A percentile compares a stretch with the other conserved stretches of the same genome.
Evolutionary conservation across 2,888 invertebrate genomes (phyloP).

Genomic region (Sylvicola cinctus): DNA sequence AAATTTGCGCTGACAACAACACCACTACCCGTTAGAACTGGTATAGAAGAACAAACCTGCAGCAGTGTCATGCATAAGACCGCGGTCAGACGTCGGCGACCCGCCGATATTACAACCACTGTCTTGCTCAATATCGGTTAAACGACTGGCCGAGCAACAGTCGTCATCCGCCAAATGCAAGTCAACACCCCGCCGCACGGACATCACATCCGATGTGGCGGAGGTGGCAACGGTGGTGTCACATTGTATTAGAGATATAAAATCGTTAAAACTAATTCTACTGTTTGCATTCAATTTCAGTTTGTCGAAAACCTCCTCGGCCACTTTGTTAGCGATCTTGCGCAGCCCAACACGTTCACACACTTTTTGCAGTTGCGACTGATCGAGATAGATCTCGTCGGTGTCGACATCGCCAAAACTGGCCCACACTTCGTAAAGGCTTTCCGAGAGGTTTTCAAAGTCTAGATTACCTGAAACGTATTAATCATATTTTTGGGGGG

Average conservation of each 20-base stretch:
- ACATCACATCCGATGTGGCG: conserved; percentile 14
- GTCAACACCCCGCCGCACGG: no score
- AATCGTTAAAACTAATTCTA: conserved; percentile 41
- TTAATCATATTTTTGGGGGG: background rate
- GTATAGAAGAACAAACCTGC: conserved; percentile 4
- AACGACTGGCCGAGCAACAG: no score
- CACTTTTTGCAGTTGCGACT: conserved; percentile 38
- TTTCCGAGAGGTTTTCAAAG: conserved; percentile 29
- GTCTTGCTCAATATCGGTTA: conserved; percentile 1
- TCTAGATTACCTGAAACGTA: conserved; percentile 14
- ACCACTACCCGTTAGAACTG: no score
- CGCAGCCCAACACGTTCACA: conserved; percentile 46
- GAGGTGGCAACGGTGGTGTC: conserved; percentile 13
- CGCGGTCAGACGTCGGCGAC: background rate
- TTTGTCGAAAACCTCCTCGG: conserved; percentile 40
- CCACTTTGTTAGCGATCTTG: conserved; percentile 39
- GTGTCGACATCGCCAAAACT: conserved; percentile 33
- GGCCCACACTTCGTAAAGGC: conserved; percentile 40
- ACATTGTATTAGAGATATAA: conserved; percentile 36
- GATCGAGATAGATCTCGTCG: conserved; percentile 28
- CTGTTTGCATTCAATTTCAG: conserved; percentile 40
- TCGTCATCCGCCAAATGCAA: no score
- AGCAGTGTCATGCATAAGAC: conserved; percentile 4
- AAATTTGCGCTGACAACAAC: no score
- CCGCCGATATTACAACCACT: conserved; percentile 1